These are phyloP conservation scores for Geococcyx californianus DNA, from an alignment of 2,113 vertebrate species.

Conservation along the genomic window DNA sequence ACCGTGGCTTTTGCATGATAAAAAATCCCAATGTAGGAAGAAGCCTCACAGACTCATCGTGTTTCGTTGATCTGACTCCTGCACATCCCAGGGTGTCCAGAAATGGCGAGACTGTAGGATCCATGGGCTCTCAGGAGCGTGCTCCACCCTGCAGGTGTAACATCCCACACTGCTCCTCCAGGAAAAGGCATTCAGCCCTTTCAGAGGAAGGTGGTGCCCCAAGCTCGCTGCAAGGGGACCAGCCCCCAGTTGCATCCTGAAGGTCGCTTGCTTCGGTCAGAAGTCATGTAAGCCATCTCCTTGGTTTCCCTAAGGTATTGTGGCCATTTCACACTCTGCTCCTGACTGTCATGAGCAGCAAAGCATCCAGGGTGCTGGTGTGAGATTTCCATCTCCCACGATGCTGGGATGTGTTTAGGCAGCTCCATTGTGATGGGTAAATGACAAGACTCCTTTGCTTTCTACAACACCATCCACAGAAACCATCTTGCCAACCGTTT, in stretches of 20 bases:
- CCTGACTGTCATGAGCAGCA: background rate
- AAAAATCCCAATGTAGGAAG: slow-evolving; percentile 25
- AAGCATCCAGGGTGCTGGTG: background rate
- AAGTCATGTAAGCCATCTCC: background rate
- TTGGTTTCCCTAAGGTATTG: background rate
- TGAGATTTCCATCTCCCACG: background rate
- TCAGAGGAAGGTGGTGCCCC: background rate
- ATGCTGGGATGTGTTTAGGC: background rate
- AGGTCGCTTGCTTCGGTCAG: background rate
- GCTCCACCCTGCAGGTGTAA: no score
- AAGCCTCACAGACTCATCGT: background rate
- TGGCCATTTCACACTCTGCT: background rate
- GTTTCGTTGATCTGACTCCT: background rate
- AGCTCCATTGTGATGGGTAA: background rate
- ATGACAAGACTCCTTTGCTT: background rate
- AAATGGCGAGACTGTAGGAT: rapidly evolving
- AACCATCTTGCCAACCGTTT: background rate
- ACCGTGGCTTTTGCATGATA: background rate
- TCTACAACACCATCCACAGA: background rate
- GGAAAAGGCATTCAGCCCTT: background rate
- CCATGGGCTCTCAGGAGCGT: background rate
- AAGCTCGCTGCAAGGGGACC: background rate
- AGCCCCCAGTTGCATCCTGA: background rate
- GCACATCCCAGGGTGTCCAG: background rate
- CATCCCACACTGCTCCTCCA: background rate